Conservation (phyloP, 2,113 vertebrate species). For the Cephalopholis sonnerati region DNA sequence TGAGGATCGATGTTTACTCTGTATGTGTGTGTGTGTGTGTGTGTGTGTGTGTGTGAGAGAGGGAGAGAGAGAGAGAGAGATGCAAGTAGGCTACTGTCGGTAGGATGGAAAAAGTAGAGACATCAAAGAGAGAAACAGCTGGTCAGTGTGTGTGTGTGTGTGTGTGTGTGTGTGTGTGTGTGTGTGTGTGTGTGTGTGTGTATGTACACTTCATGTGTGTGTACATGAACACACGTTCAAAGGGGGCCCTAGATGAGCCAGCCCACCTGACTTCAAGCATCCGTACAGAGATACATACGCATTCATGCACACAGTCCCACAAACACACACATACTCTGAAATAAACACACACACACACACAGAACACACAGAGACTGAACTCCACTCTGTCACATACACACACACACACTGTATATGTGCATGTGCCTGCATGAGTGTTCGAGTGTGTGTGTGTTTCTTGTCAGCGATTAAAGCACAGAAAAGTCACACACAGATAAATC, state of each 20-base stretch:
- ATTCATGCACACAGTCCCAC: slow-evolving; percentile 9
- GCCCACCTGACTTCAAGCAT: slow-evolving; percentile 73
- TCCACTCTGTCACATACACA: slow-evolving; percentile 27
- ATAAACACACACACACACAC: slow-evolving; percentile 8
- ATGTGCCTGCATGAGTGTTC: slow-evolving; percentile 38
- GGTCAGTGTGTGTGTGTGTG: slow-evolving; percentile 66
- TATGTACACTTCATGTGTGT: slow-evolving; percentile 25
- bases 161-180: slow-evolving; percentile 53
- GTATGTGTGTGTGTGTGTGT: slow-evolving; percentile 22
- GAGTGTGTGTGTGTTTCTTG: slow-evolving; percentile 39
- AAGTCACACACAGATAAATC: slow-evolving; percentile 70
- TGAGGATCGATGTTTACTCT: background rate
- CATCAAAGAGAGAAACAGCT: slow-evolving; percentile 81
- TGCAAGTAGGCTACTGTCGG: slow-evolving; percentile 15
- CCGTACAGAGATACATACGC: slow-evolving; percentile 31
- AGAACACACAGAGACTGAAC: background rate
- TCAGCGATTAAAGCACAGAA: slow-evolving; percentile 63
- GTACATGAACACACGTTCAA: slow-evolving; percentile 76
- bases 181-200: slow-evolving; percentile 28
- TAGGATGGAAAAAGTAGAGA: slow-evolving; percentile 63
- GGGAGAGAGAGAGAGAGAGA: slow-evolving; percentile 18
- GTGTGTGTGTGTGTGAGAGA: slow-evolving; percentile 20
- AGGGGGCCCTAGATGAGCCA: slow-evolving; percentile 66
- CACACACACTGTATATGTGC: slow-evolving; percentile 50
- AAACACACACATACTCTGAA: slow-evolving; percentile 15